Base-by-base conservation (phyloP, 2,113 vertebrate species). In the Sarotherodon lohbergeri region DNA sequence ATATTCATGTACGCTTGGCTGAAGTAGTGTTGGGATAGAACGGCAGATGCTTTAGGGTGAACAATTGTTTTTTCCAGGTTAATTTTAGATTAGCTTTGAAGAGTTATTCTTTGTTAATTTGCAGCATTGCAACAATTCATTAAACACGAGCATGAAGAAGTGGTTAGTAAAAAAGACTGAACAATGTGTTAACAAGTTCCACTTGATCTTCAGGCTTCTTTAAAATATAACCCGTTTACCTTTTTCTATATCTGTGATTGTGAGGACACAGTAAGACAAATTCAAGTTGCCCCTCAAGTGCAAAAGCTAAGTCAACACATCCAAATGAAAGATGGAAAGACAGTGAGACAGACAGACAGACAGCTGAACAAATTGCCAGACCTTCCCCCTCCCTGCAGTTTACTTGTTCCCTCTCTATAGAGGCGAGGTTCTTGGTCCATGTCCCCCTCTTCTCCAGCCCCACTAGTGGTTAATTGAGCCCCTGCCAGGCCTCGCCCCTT, bases 401-500 rank as follows among this genome's bases (percentile, higher is more conserved):
- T 93, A 89, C 93, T 96, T 95, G 94, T 96, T 93, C 88, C 71
- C 48, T 89, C 91, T 90, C 89, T 93, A 92, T 92, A 90, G 93
- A 92, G 81, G 80, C 90, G 84, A 92, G 90, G 91, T 81, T 95
- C 91, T 90, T 91, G 87, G 93, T 92, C 90, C 89, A 41, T 92
- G 86, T 90, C 92, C 92, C 92, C 89, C 90, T 91, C 91, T 85
- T 89, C 89, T 89, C 88, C 85, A 88, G 63, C 88, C 81, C 86
- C 93, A 92, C 90, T 92, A 94, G 93, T 94, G 94, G 94, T 95
- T 96, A 95, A 95, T 96, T 94, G 94, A 96, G 93, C 93, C 91
- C 93, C 93, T 94, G 95, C 94, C 95, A 96, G 91, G 93, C 90
- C 94, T 93, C 92, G 90, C 93, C 94, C 93, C 90, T 96, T 95